Percentiles rank a stretch among this genome's conserved stretches.
These are phyloP conservation scores for Athene cunicularia DNA, from an alignment of 2,113 vertebrate species.

Conservation along the genomic window DNA sequence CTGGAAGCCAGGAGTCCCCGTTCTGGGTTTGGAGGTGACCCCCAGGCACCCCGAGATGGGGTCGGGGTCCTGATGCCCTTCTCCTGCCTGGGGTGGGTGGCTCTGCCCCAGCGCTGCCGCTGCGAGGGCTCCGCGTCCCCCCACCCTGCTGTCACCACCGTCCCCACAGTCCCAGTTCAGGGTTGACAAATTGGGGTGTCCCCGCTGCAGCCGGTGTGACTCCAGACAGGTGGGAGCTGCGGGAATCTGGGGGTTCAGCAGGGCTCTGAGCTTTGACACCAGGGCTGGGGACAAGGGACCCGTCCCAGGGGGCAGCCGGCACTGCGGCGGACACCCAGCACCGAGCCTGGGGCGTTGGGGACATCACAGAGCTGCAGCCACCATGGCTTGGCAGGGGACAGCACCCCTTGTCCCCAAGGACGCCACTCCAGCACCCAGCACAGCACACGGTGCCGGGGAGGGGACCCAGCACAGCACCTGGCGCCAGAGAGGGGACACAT, in stretches of 20 bases:
- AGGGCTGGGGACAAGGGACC: neutral
- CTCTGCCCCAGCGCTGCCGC: neutral
- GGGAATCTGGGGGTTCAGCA: accelerated
- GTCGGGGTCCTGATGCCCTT: accelerated
- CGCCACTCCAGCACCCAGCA: neutral
- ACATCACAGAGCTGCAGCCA: neutral
- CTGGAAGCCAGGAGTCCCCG: neutral
- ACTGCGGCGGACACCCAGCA: neutral
- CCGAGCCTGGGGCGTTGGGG: accelerated
- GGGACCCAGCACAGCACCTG: neutral
- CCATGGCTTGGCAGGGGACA: accelerated
- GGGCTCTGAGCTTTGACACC: neutral
- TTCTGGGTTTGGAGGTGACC: neutral
- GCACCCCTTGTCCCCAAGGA: neutral
- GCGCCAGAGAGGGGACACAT: neutral
- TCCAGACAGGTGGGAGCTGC: accelerated
- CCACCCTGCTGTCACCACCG: neutral
- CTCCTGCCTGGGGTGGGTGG: neutral
- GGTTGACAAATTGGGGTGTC: too few relatives aligned
- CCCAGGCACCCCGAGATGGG: accelerated
- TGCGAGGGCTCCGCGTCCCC: neutral
- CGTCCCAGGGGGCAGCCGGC: accelerated
- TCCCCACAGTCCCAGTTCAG: neutral
- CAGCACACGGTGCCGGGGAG: neutral
- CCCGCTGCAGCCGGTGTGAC: neutral